Evolutionary conservation across 1,140 invertebrate species (phyloP).

Genomic region (Halyomorpha halys): DNA sequence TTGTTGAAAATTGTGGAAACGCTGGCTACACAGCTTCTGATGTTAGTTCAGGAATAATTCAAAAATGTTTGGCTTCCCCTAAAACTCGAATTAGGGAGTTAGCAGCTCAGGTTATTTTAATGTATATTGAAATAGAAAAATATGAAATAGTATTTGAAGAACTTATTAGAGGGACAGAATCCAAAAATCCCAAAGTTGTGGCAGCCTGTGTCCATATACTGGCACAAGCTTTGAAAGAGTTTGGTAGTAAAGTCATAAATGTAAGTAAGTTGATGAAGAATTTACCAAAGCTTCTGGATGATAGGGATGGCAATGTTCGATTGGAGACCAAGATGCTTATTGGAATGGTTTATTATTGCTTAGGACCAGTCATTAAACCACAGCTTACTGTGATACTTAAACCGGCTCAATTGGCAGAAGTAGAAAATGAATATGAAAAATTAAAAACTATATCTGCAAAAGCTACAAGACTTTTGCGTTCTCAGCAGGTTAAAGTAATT

Average conservation of each 20-base stretch:
- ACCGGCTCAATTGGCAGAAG: conserved; percentile 73
- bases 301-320: conserved; percentile 83
- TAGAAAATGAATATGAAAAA: conserved; percentile 81
- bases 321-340: conserved; percentile 83
- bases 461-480: conserved; percentile 71
- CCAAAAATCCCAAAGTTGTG: conserved; percentile 93
- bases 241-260: conserved; percentile 71
- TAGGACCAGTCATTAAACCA: conserved; percentile 74
- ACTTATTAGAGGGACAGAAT: conserved; percentile 82
- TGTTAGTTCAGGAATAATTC: conserved; percentile 77
- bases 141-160: conserved; percentile 84
- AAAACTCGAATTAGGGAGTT: conserved; percentile 87
- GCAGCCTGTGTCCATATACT: conserved; percentile 66
- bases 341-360: conserved; percentile 88
- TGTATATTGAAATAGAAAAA: conserved; percentile 95
- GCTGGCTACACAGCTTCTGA: conserved; percentile 58
- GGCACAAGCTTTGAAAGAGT: conserved; percentile 57
- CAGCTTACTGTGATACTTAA: conserved; percentile 66
- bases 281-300: conserved; percentile 69
- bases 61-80: conserved; percentile 84
- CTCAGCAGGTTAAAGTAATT: conserved; percentile 59
- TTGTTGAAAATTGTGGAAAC: conserved; percentile 44
- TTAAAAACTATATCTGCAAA: conserved; percentile 55
- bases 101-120: conserved; percentile 75
- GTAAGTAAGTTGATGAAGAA: conserved; percentile 85